Evolutionary conservation across 2,888 invertebrate species (phyloP).

Genomic region (Melipona bicolor): DNA sequence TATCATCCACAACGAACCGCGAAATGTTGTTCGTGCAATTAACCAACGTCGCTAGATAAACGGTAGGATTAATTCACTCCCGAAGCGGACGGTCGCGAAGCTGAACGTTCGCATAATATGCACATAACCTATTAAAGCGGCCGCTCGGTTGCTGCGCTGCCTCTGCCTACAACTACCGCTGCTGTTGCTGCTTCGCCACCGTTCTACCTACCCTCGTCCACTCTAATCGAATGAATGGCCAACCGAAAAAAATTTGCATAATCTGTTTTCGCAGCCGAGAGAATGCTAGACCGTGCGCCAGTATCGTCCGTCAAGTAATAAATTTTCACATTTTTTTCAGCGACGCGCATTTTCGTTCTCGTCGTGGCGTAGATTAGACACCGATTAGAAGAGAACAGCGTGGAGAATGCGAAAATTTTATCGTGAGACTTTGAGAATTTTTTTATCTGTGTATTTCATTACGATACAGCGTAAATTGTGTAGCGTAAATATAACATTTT

Average conservation of each 20-base stretch:
- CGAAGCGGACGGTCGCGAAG: conserved; percentile 43
- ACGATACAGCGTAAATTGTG: neutral
- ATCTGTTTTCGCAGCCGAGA: conserved; percentile 45
- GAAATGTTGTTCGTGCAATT: conserved; percentile 43
- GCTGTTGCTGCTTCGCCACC: neutral
- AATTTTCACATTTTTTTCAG: conserved; percentile 1
- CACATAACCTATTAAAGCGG: conserved; percentile 53
- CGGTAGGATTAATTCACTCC: conserved; percentile 59
- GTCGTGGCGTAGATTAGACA: too few relatives aligned
- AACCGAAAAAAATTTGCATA: conserved; percentile 48
- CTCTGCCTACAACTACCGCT: neutral
- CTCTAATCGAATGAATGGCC: conserved; percentile 43
- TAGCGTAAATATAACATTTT: neutral
- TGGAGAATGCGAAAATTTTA: neutral
- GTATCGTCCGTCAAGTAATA: conserved; percentile 18
- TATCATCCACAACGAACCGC: conserved; percentile 17
- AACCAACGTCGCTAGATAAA: conserved; percentile 50
- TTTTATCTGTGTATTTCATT: neutral
- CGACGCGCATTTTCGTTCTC: neutral
- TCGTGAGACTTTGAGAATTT: neutral
- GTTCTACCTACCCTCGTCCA: neutral
- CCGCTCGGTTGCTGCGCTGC: neutral
- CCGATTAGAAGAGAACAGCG: neutral
- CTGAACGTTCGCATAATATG: conserved; percentile 48
- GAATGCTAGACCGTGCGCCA: neutral